Evolutionary conservation across 2,113 vertebrate genomes (phyloP), one percentile per base, ranked within the genome.

Genomic region (Miniopterus natalensis): DNA sequence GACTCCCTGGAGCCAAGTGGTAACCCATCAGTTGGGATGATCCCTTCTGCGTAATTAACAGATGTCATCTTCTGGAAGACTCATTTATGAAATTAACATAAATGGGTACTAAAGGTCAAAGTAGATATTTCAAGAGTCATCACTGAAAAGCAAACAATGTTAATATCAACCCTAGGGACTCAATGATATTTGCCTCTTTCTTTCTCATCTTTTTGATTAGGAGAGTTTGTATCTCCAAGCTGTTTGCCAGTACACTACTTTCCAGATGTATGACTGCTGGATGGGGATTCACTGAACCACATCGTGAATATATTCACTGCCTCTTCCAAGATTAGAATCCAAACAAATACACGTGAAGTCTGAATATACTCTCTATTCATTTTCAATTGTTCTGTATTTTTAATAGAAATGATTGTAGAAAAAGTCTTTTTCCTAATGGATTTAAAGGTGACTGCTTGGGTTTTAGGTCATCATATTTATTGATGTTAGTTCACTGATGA

Each of bases 221-320:
- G 68, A 73, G 63, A 84, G 3, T 79, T 88, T 93, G n/a, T 91
- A 23, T 95, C 47, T 73, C 29, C 40, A 51, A 83, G 90, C 42
- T 90, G 31, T 89, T 78, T 93, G 57, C 21, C 70, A 84, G 36
- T 36, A 36, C 36, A 36, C 36, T 45, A 59, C 65, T 70, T 73
- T 87, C 78, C 71, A 68, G 51, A 93, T 84, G 27, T 71, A 66
- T 83, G 70, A 91, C 70, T 88, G 68, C 70, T 59, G 81, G 70
- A 15, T 96, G 90, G 61, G 63, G 70, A 88, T 36, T 61, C 65
- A 96, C 6, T 57, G 55, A 87, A 31, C 68, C 81, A 77, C 3
- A 53, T 57, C 3, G 1, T 92, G 66, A 86, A 59, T 91, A 79
- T 45, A 40, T 53, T 65, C 14, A n/a, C 21, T 29, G 25, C 42